A percentile compares a stretch with the other conserved stretches of the same genome.
These are phyloP conservation scores for Micoletzkya japonica DNA, from an alignment of 2,888 invertebrate genomes.

Conservation along the genomic window DNA sequence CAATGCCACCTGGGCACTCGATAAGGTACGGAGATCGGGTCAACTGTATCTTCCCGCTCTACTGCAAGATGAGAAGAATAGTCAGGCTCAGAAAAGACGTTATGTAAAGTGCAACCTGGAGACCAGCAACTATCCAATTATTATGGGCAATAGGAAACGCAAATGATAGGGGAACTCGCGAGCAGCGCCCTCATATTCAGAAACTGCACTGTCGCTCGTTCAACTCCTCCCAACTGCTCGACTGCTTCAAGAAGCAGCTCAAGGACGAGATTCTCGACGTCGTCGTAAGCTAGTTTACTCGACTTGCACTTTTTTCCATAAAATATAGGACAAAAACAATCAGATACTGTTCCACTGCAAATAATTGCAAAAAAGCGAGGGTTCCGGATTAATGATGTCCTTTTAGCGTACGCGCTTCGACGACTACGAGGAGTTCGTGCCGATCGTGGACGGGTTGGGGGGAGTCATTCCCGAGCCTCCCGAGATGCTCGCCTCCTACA, in stretches of 20 bases:
- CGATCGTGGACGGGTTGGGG: constrained; percentile 60
- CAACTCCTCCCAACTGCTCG: constrained; percentile 60
- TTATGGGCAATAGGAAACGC: no score
- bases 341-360: no score
- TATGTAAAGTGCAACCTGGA: no score
- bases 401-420: constrained; percentile 38
- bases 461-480: constrained; percentile 61
- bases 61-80: no score
- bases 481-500: constrained; percentile 45
- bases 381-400: not conserved
- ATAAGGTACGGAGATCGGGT: constrained; percentile 37
- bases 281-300: constrained; percentile 36
- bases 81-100: no score
- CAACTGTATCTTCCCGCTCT: no score
- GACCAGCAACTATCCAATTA: no score
- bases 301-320: not conserved
- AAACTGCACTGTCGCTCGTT: constrained; percentile 45
- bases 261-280: constrained; percentile 59
- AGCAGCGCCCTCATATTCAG: not conserved
- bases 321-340: not conserved
- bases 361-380: not conserved
- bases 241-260: constrained; percentile 58
- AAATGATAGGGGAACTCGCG: no score
- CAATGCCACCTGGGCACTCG: constrained; percentile 63
- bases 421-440: constrained; percentile 63